Evolutionary conservation across 2,113 vertebrate genomes (phyloP), one percentile per base, ranked within the genome.

Genomic region (Grammomys surdaster): DNA sequence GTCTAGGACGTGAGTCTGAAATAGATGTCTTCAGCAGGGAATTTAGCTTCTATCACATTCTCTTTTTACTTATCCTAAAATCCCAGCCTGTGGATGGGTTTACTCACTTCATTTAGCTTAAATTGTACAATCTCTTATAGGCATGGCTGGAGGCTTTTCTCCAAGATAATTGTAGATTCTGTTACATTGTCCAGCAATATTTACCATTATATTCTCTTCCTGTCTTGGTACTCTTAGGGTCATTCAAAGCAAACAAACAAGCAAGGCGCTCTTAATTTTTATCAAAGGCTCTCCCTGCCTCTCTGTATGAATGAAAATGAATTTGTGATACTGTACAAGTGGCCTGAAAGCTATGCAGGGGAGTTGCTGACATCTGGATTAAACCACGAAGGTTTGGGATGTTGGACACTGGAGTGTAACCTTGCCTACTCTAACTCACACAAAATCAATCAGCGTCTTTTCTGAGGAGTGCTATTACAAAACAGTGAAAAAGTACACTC

Each of bases 361-460:
- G 26, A 2, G 89, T 72, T 72, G 69, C 73, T 80, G 31, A 40
- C 5, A 31, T 28, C 14, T 88, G 43, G 43, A 16, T 69, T 96
- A 77, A 95, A 12, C 26, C 6, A 54, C 33, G 16, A 58, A 58
- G 10, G 46, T 78, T 78, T 92, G 22, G 17, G 26, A 56, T 54
- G 22, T 48, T 11, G 58, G 28, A 65, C 81, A 40, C 4, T 56
- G 54, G 40, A 60, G 3, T 8, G 51, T 58, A 81, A 70, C 2
- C 5, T 33, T 65, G 4, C 0, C 9, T 33, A 9, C 86, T 80
- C 16, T 65, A 58, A 88, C 20, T n/a, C 40, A 86, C 54, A 63
- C 51, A 78, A 75, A 58, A 89, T 24, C 88, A 36, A 95, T 77
- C 33, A 14, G n/a, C 92, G 20, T 58, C 17, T 91, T 95, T 92